These are phyloP conservation scores for Euplexia lucipara DNA, from an alignment of 2,888 invertebrate genomes.

Conservation along the genomic window DNA sequence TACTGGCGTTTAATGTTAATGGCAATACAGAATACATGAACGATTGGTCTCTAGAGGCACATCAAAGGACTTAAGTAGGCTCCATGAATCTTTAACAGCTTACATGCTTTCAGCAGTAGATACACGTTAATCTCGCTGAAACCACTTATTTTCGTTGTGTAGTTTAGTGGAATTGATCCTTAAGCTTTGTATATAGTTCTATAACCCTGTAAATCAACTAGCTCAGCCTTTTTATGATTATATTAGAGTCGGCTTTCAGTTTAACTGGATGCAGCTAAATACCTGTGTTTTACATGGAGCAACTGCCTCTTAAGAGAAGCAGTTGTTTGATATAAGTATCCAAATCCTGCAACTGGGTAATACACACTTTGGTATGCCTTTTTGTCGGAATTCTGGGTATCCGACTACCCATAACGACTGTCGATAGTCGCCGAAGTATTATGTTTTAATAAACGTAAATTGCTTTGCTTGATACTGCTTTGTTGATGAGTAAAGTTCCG, in stretches of 20 bases:
- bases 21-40: not conserved
- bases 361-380: no score
- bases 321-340: no score
- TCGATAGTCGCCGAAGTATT: no score
- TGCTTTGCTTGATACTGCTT: not conserved
- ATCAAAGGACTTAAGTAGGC: slow-evolving; percentile 18
- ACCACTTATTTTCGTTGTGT: not conserved
- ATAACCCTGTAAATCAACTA: no score
- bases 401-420: no score
- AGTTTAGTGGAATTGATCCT: not conserved
- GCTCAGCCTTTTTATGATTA: no score
- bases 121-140: slow-evolving; percentile 3
- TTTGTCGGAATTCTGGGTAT: no score
- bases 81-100: slow-evolving; percentile 11
- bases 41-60: not conserved
- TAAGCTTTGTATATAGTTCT: not conserved
- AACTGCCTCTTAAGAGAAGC: no score
- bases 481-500: slow-evolving; percentile 8
- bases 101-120: slow-evolving; percentile 5
- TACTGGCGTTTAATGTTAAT: not conserved
- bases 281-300: no score
- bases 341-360: no score
- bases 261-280: no score
- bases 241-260: no score
- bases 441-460: slow-evolving; percentile 10